phyloP scores from a whole-genome alignment of 92 coral and sea anemone species.

The Umimayanthus chanpuru region DNA sequence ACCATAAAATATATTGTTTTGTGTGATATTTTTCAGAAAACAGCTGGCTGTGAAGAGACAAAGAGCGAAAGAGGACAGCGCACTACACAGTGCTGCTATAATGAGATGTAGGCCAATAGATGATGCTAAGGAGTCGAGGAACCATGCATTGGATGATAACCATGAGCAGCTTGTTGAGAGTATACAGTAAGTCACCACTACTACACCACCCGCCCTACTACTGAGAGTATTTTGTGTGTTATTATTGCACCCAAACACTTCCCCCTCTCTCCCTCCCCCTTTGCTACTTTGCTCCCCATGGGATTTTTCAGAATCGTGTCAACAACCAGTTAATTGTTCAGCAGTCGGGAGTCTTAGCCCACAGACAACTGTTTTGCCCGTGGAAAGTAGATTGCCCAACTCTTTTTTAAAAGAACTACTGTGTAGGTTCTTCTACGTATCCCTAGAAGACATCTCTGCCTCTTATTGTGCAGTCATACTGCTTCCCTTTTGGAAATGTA shows the following conservation, averaged over 20 bases:
- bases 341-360: no score
- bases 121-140: constrained; percentile 7
- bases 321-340: no score
- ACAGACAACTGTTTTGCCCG: no score
- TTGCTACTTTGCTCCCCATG: no score
- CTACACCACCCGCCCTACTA: background rate
- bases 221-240: no score
- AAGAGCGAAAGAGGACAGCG: background rate
- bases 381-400: no score
- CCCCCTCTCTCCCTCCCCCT: no score
- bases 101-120: constrained; percentile 24
- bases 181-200: constrained; percentile 19
- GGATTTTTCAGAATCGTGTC: no score
- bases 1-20: background rate
- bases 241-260: no score
- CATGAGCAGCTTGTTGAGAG: constrained; percentile 15
- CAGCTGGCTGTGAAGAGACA: constrained; percentile 4
- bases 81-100: background rate
- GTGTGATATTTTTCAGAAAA: background rate
- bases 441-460: no score
- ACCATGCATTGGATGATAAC: background rate
- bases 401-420: no score
- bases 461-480: background rate
- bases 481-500: background rate
- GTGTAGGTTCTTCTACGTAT: no score